Base-by-base conservation (phyloP, 2,888 invertebrate species). In the Charanyca ferruginea region DNA sequence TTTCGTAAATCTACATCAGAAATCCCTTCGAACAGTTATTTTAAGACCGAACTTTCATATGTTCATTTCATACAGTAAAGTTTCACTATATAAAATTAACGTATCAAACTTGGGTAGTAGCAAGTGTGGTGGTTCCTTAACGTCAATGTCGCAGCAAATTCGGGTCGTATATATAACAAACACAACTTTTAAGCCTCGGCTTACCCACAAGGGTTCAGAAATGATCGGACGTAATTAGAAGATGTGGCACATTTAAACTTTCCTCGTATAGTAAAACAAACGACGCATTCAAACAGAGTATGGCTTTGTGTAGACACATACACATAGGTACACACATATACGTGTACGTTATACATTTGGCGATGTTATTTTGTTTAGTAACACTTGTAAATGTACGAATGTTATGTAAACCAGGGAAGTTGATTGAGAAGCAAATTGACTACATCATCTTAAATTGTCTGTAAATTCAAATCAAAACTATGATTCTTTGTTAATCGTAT, bases 151-250 rank as follows among this genome's bases (percentile, higher is more conserved):
- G 66, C 41, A 62, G 61, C 54, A 66, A 72, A 76, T 75, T 76
- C 59, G 77, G 72, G 51, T 76, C 72, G 49, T 63, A 65, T 53
- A 57, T 61, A 53, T 65, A 75, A 62, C 77, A 79, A 73, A 77
- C 77, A 76, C 72, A 79, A 79, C 69, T 79, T 79, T 73, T 73
- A 79, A 75, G 67, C 71, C 51, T 58, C 61, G 66, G 45, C 67
- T 70, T 64, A 76, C 70, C 73, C 66, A 63, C 76, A 69, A 54
- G 71, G 74, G 77, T 79, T 79, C 59, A 66, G 79, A 77, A 81
- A 81, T 80, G 79, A 80, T 80, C 74, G 77, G 71, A 73, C 73
- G 79, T 74, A 79, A 80, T 80, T 80, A 81, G 64, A 81, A 77
- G 81, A 77, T 72, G 77, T 64, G 66, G 67, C 68, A 79, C 71